Evolutionary conservation across 2,113 vertebrate species (phyloP).

Genomic region (Oreochromis niloticus): DNA sequence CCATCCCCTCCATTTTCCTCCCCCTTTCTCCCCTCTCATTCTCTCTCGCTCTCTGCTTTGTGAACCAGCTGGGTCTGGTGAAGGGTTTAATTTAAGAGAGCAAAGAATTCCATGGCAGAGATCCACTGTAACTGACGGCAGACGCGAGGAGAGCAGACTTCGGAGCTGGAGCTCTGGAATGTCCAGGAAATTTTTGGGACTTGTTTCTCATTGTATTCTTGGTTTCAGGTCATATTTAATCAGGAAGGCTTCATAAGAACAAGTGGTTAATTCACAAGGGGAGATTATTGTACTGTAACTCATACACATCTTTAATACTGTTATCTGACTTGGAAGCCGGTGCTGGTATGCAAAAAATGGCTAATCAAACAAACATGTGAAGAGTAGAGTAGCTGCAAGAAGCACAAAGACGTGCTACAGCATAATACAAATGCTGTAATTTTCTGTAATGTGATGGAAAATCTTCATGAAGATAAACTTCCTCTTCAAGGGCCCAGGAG

Average conservation of each 20-base stretch:
- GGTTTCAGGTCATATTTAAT: conserved; percentile 16
- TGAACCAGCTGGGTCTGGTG: conserved; percentile 59
- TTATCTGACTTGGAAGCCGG: background rate
- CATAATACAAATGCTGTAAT: background rate
- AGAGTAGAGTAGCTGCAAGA: background rate
- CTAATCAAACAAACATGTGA: background rate
- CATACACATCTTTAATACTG: background rate
- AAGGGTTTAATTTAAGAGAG: conserved; percentile 71
- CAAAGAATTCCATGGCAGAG: conserved; percentile 67
- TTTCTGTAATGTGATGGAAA: conserved; percentile 11
- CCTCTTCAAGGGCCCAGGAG: conserved; percentile 3
- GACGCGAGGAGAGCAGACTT: conserved; percentile 37
- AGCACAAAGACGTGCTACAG: background rate
- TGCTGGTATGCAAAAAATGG: background rate
- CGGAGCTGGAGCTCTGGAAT: conserved; percentile 35
- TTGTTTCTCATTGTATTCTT: conserved; percentile 25
- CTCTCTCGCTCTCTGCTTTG: background rate
- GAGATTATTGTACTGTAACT: background rate
- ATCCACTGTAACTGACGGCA: conserved; percentile 61
- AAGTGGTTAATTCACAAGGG: background rate
- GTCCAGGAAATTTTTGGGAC: conserved; percentile 34
- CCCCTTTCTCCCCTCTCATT: background rate
- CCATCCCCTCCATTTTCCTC: conserved; percentile 7
- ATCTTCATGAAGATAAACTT: background rate
- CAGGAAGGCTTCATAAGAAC: background rate